Evolutionary conservation across 2,797 vertebrate species (phyloP).

Genomic region (Potorous gilbertii): DNA sequence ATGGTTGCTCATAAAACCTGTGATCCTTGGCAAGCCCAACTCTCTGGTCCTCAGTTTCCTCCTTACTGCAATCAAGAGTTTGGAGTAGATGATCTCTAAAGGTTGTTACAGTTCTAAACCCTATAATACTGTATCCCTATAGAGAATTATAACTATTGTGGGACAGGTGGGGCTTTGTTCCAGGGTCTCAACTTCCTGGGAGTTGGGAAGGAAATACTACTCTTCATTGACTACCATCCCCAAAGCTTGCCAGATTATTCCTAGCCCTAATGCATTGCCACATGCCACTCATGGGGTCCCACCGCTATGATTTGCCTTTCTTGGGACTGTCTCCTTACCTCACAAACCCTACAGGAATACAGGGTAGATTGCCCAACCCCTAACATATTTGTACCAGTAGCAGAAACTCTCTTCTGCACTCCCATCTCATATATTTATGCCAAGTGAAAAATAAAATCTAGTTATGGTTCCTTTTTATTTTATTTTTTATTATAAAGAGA

Average conservation of each 20-base stretch:
- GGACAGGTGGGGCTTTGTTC: background rate
- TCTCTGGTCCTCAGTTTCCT: background rate
- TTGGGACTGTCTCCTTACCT: background rate
- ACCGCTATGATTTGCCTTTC: background rate
- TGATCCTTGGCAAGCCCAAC: background rate
- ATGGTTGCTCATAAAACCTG: background rate
- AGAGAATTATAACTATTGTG: background rate
- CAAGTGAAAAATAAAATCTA: background rate
- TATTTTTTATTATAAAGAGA: background rate
- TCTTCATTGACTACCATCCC: background rate
- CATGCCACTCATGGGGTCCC: background rate
- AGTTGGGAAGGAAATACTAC: background rate
- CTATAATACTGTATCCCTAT: background rate
- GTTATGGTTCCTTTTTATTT: background rate
- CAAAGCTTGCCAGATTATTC: background rate
- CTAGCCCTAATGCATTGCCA: background rate
- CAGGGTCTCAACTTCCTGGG: background rate
- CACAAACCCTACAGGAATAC: background rate
- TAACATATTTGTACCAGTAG: background rate
- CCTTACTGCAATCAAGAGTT: background rate
- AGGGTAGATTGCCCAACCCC: background rate
- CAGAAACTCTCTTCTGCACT: no score
- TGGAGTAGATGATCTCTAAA: background rate
- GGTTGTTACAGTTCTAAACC: background rate
- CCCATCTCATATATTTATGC: background rate